Base-by-base conservation (phyloP, 1,140 invertebrate species). In the Drosophila serrata region DNA sequence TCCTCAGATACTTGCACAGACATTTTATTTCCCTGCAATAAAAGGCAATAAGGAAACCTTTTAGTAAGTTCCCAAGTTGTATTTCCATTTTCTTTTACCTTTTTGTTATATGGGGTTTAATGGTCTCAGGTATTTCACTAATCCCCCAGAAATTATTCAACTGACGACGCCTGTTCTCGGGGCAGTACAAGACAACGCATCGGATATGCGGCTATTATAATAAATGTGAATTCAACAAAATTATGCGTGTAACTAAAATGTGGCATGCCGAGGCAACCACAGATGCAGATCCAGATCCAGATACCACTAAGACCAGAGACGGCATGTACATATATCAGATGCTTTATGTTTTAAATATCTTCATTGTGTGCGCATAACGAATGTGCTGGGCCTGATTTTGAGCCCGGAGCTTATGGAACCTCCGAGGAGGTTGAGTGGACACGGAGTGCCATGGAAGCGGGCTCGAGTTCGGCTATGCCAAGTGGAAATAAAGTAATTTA, bases 401-500 rank as follows among this genome's bases (percentile, higher is more conserved):
- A 63, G 51, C 58, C 49, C 55, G 42, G 65, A 67, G 51, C 51
- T 75, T 68, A 72, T 65, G 43, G 46, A 56, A 19, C 43, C 63
- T 68, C 27, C n/a, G 51, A 40, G 60, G 59, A 35, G 22, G 31
- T 11, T 15, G 68, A 63, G 59, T 59, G 61, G 59, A 60, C 46
- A 15, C 27, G 17, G 64, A 63, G 59, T 59, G 49, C 56, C 40
- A 7, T 12, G 58, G 22, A 57, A 61, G 46, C 53, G 35, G 49
- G 37, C 43, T 7, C 29, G 24, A 17, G 75, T 29, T 62, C 45
- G 65, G 45, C 31, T 27, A 42, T 59, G 68, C 57, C 70, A 65
- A 90, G 74, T 81, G 74, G 78, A 88, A 79, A 88, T 81, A 85
- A 85, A 85, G 78, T 81, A 88, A 88, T 88, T 88, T 88, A 75